Evolutionary conservation across 2,113 vertebrate genomes (phyloP).

Genomic region (Labeo catla): DNA sequence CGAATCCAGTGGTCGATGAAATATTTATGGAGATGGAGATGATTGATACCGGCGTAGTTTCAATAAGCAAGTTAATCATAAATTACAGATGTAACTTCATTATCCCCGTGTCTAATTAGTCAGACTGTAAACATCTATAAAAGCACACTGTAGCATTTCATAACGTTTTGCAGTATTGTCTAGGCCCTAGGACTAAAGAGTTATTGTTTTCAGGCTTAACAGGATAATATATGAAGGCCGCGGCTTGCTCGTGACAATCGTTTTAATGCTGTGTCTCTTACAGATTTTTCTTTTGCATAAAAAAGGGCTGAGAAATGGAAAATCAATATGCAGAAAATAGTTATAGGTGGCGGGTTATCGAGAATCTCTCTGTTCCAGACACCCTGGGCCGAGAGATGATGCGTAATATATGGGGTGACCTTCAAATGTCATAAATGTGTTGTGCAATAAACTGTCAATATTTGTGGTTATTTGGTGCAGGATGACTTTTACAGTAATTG

Average conservation of each 20-base stretch:
- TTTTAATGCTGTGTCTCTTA: slow-evolving; percentile 67
- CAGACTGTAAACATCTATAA: slow-evolving; percentile 55
- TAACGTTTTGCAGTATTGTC: slow-evolving; percentile 38
- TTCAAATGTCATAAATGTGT: slow-evolving; percentile 99
- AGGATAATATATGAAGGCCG: slow-evolving; percentile 64
- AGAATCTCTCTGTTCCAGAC: slow-evolving; percentile 89
- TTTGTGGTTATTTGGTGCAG: slow-evolving; percentile 99
- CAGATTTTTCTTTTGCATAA: slow-evolving; percentile 78
- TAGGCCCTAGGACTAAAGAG: slow-evolving; percentile 48
- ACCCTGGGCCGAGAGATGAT: slow-evolving; percentile 90
- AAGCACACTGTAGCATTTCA: slow-evolving; percentile 44
- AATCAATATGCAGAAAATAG: slow-evolving; percentile 79
- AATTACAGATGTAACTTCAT: slow-evolving; percentile 54
- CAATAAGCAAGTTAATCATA: slow-evolving; percentile 50
- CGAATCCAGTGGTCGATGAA: slow-evolving; percentile 32
- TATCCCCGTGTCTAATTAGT: slow-evolving; percentile 50
- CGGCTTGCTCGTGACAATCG: slow-evolving; percentile 70
- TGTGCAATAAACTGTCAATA: slow-evolving; percentile 99
- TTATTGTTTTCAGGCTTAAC: slow-evolving; percentile 63
- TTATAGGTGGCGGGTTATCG: slow-evolving; percentile 86
- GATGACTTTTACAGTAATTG: slow-evolving; percentile 99
- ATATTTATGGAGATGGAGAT: slow-evolving; percentile 26
- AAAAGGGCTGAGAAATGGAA: slow-evolving; percentile 64
- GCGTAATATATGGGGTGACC: slow-evolving; percentile 99
- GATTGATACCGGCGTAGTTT: slow-evolving; percentile 42